A percentile compares a stretch with the other conserved stretches of the same genome.
Conservation (phyloP, 1,140 invertebrate genomes). For the silkworm (Bombyx mori) region ASM3026992v2 NC_085125.1:2642001-2642500, state of each 20-base stretch:
- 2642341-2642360: background rate
- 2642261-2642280: conserved; percentile 3
- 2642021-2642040: too few relatives aligned
- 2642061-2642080: too few relatives aligned
- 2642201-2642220: conserved; percentile 11
- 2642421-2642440: conserved; percentile 1
- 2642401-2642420: background rate
- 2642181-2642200: conserved; percentile 10
- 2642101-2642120: too few relatives aligned
- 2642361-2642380: conserved; percentile 1
- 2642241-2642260: conserved; percentile 1
- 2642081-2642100: too few relatives aligned
- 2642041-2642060: too few relatives aligned
- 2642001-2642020: too few relatives aligned
- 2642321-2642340: conserved; percentile 6
- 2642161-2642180: conserved; percentile 4
- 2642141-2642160: conserved; percentile 11
- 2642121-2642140: conserved; percentile 1
- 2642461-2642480: conserved; percentile 1
- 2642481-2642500: conserved; percentile 1
- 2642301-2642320: conserved; percentile 11
- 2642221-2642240: conserved; percentile 4
- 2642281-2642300: conserved; percentile 2
- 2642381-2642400: background rate
- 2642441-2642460: background rate